Base-by-base conservation (phyloP, 2,113 vertebrate species). In the Lates calcarifer region DNA sequence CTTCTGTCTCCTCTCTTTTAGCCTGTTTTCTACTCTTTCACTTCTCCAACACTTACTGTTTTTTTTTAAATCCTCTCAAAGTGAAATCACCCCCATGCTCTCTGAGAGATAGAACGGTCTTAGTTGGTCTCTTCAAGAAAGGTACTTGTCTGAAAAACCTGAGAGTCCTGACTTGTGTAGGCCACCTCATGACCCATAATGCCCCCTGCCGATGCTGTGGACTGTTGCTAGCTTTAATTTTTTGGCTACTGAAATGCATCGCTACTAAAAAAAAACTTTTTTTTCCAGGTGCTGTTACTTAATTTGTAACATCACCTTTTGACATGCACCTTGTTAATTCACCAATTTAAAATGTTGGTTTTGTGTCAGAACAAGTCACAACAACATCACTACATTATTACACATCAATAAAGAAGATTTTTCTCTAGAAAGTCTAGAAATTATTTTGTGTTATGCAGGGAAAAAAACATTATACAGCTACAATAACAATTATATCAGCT, bases 31-130 rank as follows among this genome's bases (percentile, higher is more conserved):
- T 8, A 18, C 65, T 66, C 33, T 39, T 31, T 51, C 43, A n/a
- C n/a, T 12, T 20, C 24, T 62, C 22, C 6, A 29, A 15, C 11
- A 22, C 22, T 17, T 13, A 15, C 15, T 49, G 11, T 18, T 49
- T 73, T 26, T 53, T 84, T 79, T 33, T 55, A 63, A 64, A 63
- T 60, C 77, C 29, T 33, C 29, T 65, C 49, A 45, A 57, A 56
- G 72, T 39, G 37, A 74, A 74, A 81, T 67, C 69, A 55, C 60
- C 79, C 77, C 67, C 73, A 58, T 31, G 24, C 49, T 61, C 33
- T 68, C 28, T 24, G 35, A 49, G 47, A 61, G 37, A 33, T 0
- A 1, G 20, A 8, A 55, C n/a, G 1, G 18, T 49, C 28, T 57
- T 39, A 24, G 57, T 49, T 31, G 14, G 58, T 3, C 64, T 29